Percentiles rank a stretch among this genome's conserved stretches.
These are phyloP conservation scores for Pyrrhosoma nymphula DNA, from an alignment of 2,888 invertebrate genomes.

Conservation along the genomic window DNA sequence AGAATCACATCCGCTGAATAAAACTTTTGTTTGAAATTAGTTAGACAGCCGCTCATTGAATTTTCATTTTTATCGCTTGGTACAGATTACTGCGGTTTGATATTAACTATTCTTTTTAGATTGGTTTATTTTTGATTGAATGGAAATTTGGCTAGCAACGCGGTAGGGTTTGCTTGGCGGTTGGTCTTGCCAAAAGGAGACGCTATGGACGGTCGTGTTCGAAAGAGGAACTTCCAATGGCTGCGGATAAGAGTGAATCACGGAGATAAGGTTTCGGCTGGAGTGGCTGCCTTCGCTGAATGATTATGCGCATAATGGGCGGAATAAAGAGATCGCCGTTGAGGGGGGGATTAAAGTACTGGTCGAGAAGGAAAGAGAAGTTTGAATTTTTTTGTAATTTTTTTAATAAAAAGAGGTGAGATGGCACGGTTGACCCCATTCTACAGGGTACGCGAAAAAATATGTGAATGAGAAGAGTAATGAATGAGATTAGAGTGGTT, in stretches of 20 bases:
- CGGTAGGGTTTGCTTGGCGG: too few species aligned
- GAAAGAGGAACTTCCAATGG: background rate
- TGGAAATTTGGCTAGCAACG: background rate
- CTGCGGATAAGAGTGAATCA: background rate
- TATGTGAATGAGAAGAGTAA: background rate
- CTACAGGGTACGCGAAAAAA: background rate
- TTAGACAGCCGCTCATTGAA: too few species aligned
- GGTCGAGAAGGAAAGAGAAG: background rate
- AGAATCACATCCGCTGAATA: too few species aligned
- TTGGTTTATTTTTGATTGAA: conserved; percentile 11
- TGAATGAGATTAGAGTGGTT: background rate
- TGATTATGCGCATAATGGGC: background rate
- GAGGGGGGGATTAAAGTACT: background rate
- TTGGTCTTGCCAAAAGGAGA: background rate
- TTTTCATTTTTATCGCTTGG: too few species aligned
- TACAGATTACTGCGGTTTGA: too few species aligned
- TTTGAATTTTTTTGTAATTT: background rate
- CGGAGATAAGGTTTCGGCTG: background rate
- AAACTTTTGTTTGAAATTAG: too few species aligned
- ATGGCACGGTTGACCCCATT: background rate
- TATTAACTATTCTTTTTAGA: too few species aligned
- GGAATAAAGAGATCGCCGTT: background rate
- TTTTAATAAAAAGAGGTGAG: too few species aligned
- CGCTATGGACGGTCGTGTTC: too few species aligned
- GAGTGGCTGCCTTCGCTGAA: background rate